Base-by-base conservation (phyloP, 2,888 invertebrate species). In the Amiota communis region DNA sequence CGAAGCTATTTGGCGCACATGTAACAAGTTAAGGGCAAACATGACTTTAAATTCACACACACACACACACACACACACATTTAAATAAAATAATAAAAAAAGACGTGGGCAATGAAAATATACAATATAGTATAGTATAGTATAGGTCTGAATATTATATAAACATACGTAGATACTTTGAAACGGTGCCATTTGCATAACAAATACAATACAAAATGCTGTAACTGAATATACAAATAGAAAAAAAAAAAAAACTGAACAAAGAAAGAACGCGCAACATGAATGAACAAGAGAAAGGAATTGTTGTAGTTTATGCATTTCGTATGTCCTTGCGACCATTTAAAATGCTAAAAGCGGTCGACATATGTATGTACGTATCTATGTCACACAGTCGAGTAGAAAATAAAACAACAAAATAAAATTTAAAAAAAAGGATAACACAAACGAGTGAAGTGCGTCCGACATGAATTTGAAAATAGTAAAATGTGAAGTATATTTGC, bases 101-200 rank as follows among this genome's bases (percentile, higher is more conserved):
- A 2, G 8, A 6, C 36, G 36, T 36, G 36, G 2, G 36, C 36
- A 36, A 36, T 36, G 36, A 36, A 36, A 36, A 36, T 36, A 36
- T 23, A 23, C n/a, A n/a, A n/a, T n/a, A n/a, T n/a, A n/a, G n/a
- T n/a, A n/a, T n/a, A n/a, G n/a, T n/a, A n/a, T n/a, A n/a, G n/a
- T 36, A 36, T 6, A 36, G 36, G 8, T 36, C 8, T 36, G 8
- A 4, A 36, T 36, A 36, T 36, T 36, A 36, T 36, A 36, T 36
- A 36, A 6, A 36, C 36, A 36, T 36, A 36, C 6, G 36, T 36
- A 36, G 36, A 36, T 67, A 73, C 71, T 83, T 65, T 73, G 76
- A 78, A 84, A 84, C 75, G 80, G 75, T 75, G 80, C 78, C 80
- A 84, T 83, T 83, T 83, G 83, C 83, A 83, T 83, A 83, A 86